Percentiles rank a stretch among this genome's conserved stretches.
Conservation (phyloP, 2,797 vertebrate genomes). For the Crenichthys baileyi region DNA sequence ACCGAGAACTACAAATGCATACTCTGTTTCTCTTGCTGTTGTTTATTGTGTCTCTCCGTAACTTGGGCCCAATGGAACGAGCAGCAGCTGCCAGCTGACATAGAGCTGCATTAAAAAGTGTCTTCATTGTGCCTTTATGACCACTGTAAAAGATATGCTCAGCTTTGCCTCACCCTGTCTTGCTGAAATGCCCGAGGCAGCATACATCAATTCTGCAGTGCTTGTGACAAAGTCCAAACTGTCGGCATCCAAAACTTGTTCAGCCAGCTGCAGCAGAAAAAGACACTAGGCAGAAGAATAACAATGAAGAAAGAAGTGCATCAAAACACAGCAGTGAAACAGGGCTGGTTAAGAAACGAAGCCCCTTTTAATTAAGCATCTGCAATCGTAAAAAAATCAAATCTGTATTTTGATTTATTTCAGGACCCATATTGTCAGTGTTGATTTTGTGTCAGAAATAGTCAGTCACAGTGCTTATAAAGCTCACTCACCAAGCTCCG, state of each 20-base stretch:
- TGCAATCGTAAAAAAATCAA: background rate
- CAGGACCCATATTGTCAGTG: background rate
- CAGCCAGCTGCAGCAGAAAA: constrained; percentile 49
- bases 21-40: constrained; percentile 59
- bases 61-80: constrained; percentile 73
- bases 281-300: constrained; percentile 37
- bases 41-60: constrained; percentile 73
- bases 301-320: constrained; percentile 19
- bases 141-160: constrained; percentile 68
- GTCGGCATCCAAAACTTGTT: constrained; percentile 46
- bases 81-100: constrained; percentile 74
- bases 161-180: constrained; percentile 61
- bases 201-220: constrained; percentile 42
- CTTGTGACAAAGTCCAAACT: constrained; percentile 50
- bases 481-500: background rate
- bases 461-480: background rate
- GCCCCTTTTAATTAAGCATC: background rate
- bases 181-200: constrained; percentile 52
- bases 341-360: constrained; percentile 11
- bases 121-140: constrained; percentile 75
- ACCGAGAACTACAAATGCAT: constrained; percentile 46
- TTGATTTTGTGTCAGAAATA: background rate
- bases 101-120: constrained; percentile 71
- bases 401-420: background rate
- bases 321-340: constrained; percentile 18